Base-by-base conservation (phyloP, 1,140 invertebrate genomes). In the Drosophila nannoptera region DNA sequence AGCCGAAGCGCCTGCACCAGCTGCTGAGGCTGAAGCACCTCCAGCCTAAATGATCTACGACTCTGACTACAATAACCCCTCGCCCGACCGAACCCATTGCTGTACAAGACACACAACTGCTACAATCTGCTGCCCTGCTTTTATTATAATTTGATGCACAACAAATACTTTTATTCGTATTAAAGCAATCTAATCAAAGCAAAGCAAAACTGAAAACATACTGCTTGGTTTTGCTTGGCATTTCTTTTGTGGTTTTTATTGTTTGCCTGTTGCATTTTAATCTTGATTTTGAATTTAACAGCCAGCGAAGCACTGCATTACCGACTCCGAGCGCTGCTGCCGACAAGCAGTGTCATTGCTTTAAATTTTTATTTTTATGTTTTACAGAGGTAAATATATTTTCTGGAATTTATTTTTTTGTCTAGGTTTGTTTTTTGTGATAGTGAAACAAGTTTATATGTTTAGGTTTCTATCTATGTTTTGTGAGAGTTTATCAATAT, bases 11-110 rank as follows among this genome's bases (percentile, higher is more conserved):
- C 84, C 62, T 7, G 67, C 74, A 4, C 43, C 73, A 0, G 63
- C 74, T 5, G 71, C 72, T 22, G 74, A 77, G n/a, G 69, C 87
- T 16, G 87, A 90, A 31, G 90, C 88, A 4, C 90, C 90, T 61
- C 90, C 87, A 45, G 90, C 86, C 7, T 83, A 84, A 66, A 35
- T 22, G 22, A 22, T 33, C 36, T 43, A 54, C 62, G 38, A 22
- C 22, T 22, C 1, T 22, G 32, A 5, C 49, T 12, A 58, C 48
- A 49, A 36, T 7, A 43, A 43, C 35, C 5, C 42, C 52, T 29
- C 16, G 46, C 8, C 45, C 29, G 38, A 43, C 12, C 36, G 5
- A 38, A 46, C 8, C 48, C 14, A 9, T 64, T 67, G 73, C 73
- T 74, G 50, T 42, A 45, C 46, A 22, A 45, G 5, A 55, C 22